These are phyloP conservation scores for Margarornis squamiger DNA, from an alignment of 2,797 vertebrate species.

Conservation along the genomic window DNA sequence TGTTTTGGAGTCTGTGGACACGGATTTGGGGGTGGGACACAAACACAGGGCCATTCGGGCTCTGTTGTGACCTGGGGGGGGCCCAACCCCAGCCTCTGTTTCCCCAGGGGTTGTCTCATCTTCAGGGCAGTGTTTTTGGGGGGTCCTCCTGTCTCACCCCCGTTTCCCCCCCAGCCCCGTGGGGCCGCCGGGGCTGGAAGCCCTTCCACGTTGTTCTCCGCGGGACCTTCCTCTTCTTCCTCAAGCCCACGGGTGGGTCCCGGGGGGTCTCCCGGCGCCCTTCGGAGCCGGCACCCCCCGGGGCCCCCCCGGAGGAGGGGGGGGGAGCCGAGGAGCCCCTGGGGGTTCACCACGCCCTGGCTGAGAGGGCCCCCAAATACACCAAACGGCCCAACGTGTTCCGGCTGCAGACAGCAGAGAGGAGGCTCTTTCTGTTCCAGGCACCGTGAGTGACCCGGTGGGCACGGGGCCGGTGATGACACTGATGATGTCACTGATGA, in stretches of 20 bases:
- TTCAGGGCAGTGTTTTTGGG: not conserved
- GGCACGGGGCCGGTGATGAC: not conserved
- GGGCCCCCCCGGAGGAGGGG: constrained; percentile 66
- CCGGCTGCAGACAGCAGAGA: constrained; percentile 90
- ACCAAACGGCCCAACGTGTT: constrained; percentile 91
- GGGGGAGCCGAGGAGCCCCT: constrained; percentile 84
- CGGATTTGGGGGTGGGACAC: not conserved
- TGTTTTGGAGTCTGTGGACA: not conserved
- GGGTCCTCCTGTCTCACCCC: not conserved
- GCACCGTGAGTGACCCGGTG: constrained; percentile 31
- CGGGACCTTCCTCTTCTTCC: constrained; percentile 89
- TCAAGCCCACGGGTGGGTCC: constrained; percentile 70
- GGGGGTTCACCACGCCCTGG: constrained; percentile 90
- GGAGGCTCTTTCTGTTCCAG: constrained; percentile 84
- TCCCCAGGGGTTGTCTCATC: not conserved
- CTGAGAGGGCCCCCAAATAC: constrained; percentile 83
- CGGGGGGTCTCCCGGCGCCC: not conserved
- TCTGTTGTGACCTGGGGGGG: not conserved
- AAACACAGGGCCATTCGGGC: no score
- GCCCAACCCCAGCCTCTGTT: not conserved
- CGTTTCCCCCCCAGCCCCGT: constrained; percentile 78
- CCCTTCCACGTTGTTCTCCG: constrained; percentile 85
- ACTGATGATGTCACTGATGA: not conserved
- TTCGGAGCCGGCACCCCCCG: not conserved
- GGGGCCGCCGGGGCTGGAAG: constrained; percentile 94